Percentiles rank a stretch among this genome's conserved stretches.
These are phyloP conservation scores for Craseonycteris thonglongyai DNA, from an alignment of 2,113 vertebrate genomes.

Conservation along the genomic window DNA sequence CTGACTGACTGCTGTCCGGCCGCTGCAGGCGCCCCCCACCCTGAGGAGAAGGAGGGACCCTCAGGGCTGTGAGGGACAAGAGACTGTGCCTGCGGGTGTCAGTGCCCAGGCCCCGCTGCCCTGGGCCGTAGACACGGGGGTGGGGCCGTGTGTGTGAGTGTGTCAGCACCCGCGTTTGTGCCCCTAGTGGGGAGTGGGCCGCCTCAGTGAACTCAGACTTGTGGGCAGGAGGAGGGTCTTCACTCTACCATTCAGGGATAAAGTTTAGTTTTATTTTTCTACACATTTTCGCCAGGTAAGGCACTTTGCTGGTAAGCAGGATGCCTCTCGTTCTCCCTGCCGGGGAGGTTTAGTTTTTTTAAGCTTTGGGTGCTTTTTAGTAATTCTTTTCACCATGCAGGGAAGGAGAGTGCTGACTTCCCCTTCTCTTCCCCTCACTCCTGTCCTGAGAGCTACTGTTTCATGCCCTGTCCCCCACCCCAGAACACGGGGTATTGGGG, in stretches of 20 bases:
- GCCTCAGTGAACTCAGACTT: background rate
- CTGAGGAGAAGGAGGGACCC: background rate
- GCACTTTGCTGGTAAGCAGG: background rate
- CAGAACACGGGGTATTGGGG: fast-evolving
- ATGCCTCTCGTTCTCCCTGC: background rate
- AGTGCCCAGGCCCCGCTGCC: background rate
- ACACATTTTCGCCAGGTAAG: slow-evolving; percentile 65
- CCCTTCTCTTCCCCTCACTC: background rate
- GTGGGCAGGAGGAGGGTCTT: slow-evolving; percentile 34
- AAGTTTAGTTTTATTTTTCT: slow-evolving; percentile 80
- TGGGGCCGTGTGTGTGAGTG: background rate
- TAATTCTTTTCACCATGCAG: background rate
- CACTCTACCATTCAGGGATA: slow-evolving; percentile 69
- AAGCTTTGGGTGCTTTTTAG: slow-evolving; percentile 63
- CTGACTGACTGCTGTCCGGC: too few relatives aligned
- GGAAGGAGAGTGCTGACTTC: background rate
- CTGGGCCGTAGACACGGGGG: slow-evolving; percentile 4
- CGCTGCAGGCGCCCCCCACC: background rate
- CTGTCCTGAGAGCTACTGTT: slow-evolving; percentile 19
- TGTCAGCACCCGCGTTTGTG: fast-evolving
- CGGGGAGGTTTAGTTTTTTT: slow-evolving; percentile 39
- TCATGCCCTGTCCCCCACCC: background rate
- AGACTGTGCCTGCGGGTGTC: background rate
- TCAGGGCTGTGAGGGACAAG: background rate
- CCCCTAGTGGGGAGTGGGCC: background rate